Evolutionary conservation across 1,140 invertebrate species (phyloP), one percentile per base, ranked within the genome.

Genomic region (Grapholita molesta): DNA sequence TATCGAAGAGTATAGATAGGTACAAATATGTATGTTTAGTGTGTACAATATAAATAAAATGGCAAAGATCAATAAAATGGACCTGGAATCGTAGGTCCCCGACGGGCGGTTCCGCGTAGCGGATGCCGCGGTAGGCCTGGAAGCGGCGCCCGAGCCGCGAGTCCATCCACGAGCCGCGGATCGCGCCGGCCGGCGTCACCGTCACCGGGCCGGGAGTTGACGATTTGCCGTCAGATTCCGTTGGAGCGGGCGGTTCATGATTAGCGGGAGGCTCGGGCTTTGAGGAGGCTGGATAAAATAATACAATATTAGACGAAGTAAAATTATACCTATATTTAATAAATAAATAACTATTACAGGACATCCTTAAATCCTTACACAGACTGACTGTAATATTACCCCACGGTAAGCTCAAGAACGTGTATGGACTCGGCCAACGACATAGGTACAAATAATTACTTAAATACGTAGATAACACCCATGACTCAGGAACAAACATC

Each of bases 71-170:
- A 38, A 9, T 3, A 38, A n/a, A 38, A 38, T n/a, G 15, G 7
- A 94, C 94, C 91, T 94, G 79, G 73, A 95, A 95, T 69, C 94
- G 84, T 2, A 92, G 79, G 21, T 92, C 83, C 7, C 93, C 93
- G 0, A 93, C 79, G 0, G 94, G 94, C 2, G 94, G 85, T 73
- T 94, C 89, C 0, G 92, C 94, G 74, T 94, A 95, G 69, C 92
- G 86, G 0, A 95, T 88, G 4, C 94, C 94, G 0, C 93, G 90
- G 78, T 94, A 95, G 0, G 93, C 80, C 76, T 93, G 93, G 73
- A 95, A 82, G 24, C 38, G 70, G 5, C 83, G 75, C 2, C 83
- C 86, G 5, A 79, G 79, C 1, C 89, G 69, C 1, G 87, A 77
- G 72, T 72, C 71, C 75, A 86, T 84, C 76, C 78, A 84, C 0